Percentiles rank a stretch among this genome's conserved stretches.
Evolutionary conservation across 2,113 vertebrate genomes (phyloP).

Genomic region (Cyanistes caeruleus): DNA sequence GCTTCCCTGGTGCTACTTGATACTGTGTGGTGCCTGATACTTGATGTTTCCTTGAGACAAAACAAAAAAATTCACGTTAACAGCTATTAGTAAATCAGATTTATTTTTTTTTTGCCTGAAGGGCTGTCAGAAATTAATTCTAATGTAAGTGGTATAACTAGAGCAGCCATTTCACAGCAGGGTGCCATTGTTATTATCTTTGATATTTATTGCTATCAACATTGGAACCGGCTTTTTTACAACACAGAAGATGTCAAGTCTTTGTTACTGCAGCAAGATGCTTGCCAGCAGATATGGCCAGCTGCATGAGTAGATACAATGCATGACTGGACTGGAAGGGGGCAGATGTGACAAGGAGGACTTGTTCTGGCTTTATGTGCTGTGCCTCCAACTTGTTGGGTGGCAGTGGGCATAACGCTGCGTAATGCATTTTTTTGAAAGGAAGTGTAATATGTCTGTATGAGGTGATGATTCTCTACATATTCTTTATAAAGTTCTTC

Average conservation of each 20-base stretch:
- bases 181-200: neutral
- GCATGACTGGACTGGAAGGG: neutral
- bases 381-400: neutral
- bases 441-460: neutral
- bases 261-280: neutral
- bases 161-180: neutral
- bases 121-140: neutral
- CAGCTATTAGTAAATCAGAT: neutral
- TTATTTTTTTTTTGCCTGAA: neutral
- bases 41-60: slow-evolving; percentile 77
- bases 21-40: slow-evolving; percentile 73
- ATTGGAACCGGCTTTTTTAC: neutral
- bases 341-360: neutral
- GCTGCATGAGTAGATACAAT: neutral
- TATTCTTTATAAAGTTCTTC: neutral
- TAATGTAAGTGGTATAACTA: neutral
- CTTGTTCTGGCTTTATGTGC: neutral
- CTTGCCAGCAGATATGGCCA: neutral
- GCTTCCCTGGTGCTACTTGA: slow-evolving; percentile 63
- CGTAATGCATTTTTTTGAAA: neutral
- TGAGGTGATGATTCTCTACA: neutral
- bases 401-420: neutral
- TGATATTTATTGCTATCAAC: neutral
- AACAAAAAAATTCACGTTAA: slow-evolving; percentile 19
- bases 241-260: neutral